Evolutionary conservation across 2,113 vertebrate genomes (phyloP).

Genomic region (Heteronetta atricapilla): DNA sequence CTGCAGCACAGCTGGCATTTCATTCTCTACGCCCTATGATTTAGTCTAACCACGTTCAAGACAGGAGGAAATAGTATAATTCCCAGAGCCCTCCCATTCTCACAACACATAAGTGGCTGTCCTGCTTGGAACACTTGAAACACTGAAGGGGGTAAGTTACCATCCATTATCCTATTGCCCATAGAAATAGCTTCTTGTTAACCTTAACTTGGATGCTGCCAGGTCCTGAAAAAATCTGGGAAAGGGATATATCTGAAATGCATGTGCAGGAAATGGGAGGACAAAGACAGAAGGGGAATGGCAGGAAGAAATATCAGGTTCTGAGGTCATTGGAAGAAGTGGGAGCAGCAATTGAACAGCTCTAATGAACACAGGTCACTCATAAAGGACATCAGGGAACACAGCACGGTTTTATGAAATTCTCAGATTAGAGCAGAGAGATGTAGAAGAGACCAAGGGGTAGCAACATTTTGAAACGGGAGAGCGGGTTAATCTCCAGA

Average conservation of each 20-base stretch:
- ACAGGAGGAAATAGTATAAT: constrained; percentile 67
- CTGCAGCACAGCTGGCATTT: constrained; percentile 69
- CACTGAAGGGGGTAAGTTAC: background rate
- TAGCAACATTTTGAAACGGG: background rate
- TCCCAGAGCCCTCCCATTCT: constrained; percentile 61
- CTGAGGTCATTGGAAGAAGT: background rate
- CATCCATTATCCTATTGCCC: background rate
- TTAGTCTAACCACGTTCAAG: constrained; percentile 73
- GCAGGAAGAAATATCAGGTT: background rate
- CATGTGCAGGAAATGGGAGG: background rate
- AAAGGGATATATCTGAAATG: background rate
- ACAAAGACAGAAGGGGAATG: background rate
- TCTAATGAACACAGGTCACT: background rate
- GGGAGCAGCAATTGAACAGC: background rate
- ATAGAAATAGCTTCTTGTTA: background rate
- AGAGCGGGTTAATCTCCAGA: background rate
- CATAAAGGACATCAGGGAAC: fast-evolving
- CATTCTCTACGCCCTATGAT: constrained; percentile 67
- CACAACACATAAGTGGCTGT: background rate
- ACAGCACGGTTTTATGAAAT: background rate
- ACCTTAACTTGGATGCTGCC: background rate
- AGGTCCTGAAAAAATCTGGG: background rate
- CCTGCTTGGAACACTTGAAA: background rate
- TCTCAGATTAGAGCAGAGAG: background rate
- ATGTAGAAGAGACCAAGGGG: background rate